These are phyloP conservation scores for Lasiurus borealis DNA, from an alignment of 2,113 vertebrate genomes.

Conservation along the genomic window DNA sequence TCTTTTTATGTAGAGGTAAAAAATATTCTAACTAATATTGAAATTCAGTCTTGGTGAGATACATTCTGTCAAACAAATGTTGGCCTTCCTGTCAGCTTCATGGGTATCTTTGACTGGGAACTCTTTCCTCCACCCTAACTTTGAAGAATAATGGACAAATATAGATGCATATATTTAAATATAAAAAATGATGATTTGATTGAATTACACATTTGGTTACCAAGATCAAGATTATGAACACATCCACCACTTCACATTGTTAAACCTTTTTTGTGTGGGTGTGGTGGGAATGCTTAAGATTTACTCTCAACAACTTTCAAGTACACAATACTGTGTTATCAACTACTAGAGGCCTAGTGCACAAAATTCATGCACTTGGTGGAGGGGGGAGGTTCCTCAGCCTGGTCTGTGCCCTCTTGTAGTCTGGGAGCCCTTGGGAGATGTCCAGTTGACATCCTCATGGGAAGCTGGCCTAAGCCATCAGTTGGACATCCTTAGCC, in stretches of 20 bases:
- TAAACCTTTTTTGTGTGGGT: background rate
- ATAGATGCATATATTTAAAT: background rate
- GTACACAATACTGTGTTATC: background rate
- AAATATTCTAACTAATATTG: background rate
- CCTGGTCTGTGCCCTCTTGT: too few species aligned
- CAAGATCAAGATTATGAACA: background rate
- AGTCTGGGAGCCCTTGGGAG: too few species aligned
- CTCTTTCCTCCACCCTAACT: background rate
- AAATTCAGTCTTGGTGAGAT: background rate
- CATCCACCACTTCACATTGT: background rate
- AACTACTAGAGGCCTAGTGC: background rate
- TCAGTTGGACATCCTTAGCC: too few species aligned
- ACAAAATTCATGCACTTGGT: too few species aligned
- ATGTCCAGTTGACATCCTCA: too few species aligned
- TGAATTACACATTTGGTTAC: background rate
- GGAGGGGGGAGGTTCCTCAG: too few species aligned
- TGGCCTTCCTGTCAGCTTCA: background rate
- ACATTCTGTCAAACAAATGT: background rate
- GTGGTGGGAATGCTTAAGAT: background rate
- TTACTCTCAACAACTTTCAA: background rate
- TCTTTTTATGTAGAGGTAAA: background rate
- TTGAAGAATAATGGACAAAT: background rate
- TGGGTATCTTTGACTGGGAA: background rate
- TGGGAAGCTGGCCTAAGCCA: too few species aligned
- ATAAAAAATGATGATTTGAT: background rate